phyloP scores from a whole-genome alignment of 2,113 vertebrate species.

The Notiomystis cincta region DNA sequence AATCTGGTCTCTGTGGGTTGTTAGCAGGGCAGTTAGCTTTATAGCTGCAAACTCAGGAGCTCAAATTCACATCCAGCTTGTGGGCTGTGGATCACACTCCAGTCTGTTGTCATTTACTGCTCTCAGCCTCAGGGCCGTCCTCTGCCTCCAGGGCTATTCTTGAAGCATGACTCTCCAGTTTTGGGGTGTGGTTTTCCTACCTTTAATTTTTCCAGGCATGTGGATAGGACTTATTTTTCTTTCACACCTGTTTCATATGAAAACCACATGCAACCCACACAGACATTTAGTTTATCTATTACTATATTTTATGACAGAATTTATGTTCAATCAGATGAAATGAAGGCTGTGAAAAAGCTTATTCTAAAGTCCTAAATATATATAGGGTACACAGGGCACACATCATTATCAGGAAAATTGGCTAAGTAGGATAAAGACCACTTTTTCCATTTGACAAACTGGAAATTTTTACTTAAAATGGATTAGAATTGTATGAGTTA shows the following conservation, averaged over 20 bases:
- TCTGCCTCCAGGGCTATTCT: neutral
- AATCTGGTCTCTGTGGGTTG: conserved; percentile 48
- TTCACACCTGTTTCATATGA: neutral
- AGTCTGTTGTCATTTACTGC: neutral
- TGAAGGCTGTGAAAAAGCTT: neutral
- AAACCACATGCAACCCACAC: neutral
- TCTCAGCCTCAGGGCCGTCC: neutral
- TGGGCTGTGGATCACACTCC: neutral
- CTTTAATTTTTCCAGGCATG: neutral
- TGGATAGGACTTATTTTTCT: neutral
- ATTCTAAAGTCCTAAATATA: neutral
- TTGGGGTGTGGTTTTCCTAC: neutral
- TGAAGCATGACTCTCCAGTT: neutral
- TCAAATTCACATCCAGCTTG: neutral
- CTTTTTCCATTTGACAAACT: neutral
- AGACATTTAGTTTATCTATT: neutral
- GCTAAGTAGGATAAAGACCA: neutral
- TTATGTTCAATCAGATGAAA: neutral
- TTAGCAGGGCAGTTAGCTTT: neutral
- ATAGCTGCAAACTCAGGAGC: neutral
- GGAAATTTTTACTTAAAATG: neutral
- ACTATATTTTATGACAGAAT: neutral
- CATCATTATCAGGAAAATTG: neutral
- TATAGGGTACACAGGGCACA: neutral
- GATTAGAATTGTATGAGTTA: neutral